A percentile compares a stretch with the other conserved stretches of the same genome.
Conservation (phyloP, 2,888 invertebrate species). For the Dascillus cervinus region DNA sequence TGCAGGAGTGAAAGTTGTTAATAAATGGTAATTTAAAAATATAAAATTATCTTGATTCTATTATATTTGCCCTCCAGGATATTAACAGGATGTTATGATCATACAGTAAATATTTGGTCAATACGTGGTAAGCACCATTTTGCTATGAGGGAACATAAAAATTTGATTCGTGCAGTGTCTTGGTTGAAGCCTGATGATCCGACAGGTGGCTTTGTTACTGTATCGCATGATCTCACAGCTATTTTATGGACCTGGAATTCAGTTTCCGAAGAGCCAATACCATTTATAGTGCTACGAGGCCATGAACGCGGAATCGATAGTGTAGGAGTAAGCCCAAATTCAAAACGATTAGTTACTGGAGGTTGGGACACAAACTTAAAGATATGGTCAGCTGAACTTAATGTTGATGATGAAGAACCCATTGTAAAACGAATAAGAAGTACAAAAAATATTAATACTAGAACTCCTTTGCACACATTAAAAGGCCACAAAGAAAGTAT, state of each 20-base stretch:
- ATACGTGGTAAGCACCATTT: conserved; percentile 75
- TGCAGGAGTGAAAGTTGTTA: conserved; percentile 68
- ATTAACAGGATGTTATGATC: conserved; percentile 88
- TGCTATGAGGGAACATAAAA: conserved; percentile 79
- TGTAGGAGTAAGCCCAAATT: conserved; percentile 66
- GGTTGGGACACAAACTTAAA: conserved; percentile 90
- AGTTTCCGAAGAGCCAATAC: conserved; percentile 63
- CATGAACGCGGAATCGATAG: conserved; percentile 91
- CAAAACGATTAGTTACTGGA: conserved; percentile 66
- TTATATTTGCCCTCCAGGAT: conserved; percentile 52
- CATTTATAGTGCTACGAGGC: conserved; percentile 75
- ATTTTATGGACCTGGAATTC: conserved; percentile 87
- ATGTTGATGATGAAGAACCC: conserved; percentile 33
- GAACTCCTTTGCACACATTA: conserved; percentile 79
- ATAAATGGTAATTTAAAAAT: conserved; percentile 52
- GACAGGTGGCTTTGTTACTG: conserved; percentile 49
- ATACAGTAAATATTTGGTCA: conserved; percentile 85
- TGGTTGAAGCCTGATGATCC: conserved; percentile 71
- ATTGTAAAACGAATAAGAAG: conserved; percentile 31
- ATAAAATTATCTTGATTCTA: conserved; percentile 11
- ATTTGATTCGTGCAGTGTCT: conserved; percentile 78
- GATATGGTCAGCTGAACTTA: conserved; percentile 69
- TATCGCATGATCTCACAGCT: conserved; percentile 87
- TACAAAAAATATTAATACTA: conserved; percentile 18
- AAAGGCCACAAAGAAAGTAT: conserved; percentile 91